These are phyloP conservation scores for Heliconius melpomene DNA, from an alignment of 1,140 invertebrate species.

Conservation along the genomic window DNA sequence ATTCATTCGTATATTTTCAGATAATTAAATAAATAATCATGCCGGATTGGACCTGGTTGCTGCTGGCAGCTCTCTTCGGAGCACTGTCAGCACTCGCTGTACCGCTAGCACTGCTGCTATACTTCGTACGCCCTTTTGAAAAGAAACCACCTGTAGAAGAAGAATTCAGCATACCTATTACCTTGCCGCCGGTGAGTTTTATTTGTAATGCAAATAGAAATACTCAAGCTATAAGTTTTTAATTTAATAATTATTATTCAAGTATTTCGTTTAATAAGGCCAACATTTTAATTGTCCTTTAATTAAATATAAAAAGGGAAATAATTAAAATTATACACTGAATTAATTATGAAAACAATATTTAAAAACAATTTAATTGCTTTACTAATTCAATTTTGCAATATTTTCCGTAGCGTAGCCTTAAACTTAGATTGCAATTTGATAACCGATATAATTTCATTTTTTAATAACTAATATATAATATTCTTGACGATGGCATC, in stretches of 20 bases:
- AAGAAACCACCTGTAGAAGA: conserved; percentile 54
- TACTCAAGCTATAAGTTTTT: neutral
- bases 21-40: conserved; percentile 42
- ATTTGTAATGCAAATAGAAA: neutral
- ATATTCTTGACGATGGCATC: no score
- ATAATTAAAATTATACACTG: neutral
- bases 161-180: conserved; percentile 56
- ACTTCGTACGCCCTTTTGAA: conserved; percentile 64
- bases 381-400: no score
- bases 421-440: no score
- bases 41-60: conserved; percentile 74
- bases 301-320: neutral
- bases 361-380: no score
- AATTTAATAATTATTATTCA: no score
- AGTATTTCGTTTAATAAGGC: neutral
- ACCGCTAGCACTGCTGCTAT: conserved; percentile 59
- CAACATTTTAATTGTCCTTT: neutral
- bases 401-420: no score
- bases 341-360: no score
- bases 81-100: conserved; percentile 61
- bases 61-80: conserved; percentile 66
- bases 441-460: no score
- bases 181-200: conserved; percentile 59
- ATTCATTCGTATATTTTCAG: neutral
- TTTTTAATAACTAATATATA: no score